phyloP scores from a whole-genome alignment of 1,140 invertebrate species.

The Centruroides vittatus region DNA sequence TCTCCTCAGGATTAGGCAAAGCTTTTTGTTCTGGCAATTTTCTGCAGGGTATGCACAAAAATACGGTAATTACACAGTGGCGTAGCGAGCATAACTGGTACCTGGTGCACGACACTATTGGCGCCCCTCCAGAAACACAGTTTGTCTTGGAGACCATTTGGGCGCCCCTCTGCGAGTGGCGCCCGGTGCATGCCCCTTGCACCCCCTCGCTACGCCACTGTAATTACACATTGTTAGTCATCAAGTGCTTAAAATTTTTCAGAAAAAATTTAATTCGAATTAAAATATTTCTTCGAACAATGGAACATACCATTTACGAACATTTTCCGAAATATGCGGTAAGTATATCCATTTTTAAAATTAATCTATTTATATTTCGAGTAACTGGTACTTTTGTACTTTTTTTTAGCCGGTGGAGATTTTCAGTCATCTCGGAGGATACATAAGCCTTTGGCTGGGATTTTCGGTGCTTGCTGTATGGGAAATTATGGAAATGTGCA shows the following conservation, averaged over 20 bases:
- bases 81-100: no score
- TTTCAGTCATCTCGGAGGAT: constrained; percentile 17
- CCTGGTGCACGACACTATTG: no score
- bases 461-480: constrained; percentile 16
- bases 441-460: constrained; percentile 16
- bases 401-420: constrained; percentile 15
- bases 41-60: no score
- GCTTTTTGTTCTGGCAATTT: no score
- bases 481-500: constrained; percentile 7
- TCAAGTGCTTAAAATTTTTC: background rate
- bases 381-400: background rate
- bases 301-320: constrained; percentile 17
- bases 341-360: background rate
- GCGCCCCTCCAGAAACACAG: no score
- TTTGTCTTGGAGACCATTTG: no score
- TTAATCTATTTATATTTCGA: background rate
- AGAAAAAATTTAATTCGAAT: constrained; percentile 12
- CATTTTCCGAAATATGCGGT: constrained; percentile 18
- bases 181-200: no score
- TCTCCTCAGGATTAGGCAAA: no score
- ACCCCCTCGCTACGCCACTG: no score
- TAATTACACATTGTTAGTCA: no score
- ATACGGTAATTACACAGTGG: no score
- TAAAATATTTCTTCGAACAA: constrained; percentile 10
- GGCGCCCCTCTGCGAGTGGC: no score